Evolutionary conservation across 2,888 invertebrate species (phyloP), one percentile per base, ranked within the genome.

Genomic region (Melikaiella ostensackeni): DNA sequence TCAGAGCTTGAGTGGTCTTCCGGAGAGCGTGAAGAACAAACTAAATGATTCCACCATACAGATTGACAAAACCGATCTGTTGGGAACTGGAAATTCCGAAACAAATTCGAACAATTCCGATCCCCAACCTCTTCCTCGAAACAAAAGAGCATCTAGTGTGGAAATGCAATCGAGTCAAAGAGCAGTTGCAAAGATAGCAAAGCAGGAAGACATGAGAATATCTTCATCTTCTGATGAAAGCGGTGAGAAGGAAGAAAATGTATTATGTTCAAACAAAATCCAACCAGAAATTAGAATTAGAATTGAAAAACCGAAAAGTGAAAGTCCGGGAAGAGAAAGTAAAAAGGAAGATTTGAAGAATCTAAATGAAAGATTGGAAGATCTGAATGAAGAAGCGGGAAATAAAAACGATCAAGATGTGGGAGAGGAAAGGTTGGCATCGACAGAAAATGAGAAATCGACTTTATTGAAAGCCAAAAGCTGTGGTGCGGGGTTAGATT

Each of bases 401-500:
- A 50, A 50, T 30, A 13, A 24, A 42, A 35, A 42, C 13, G 24
- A 38, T 8, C 24, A 64, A 64, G 16, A 42, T 21, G 16, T 38
- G 16, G 64, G 33, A 13, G 35, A 64, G 24, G 24, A 64, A 21
- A 64, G 42, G 38, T 24, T 64, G 27, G 5, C 19, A 9, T 50
- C 35, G n/a, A 33, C 33, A 21, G 46, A 13, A 1, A 74, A 81
- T 19, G 79, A 77, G 13, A 88, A 83, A 61, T 84, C 85, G 74
- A 85, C 82, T 75, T 77, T 88, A 77, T 82, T 85, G 21, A 90
- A 90, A 73, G 86, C 90, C 13, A 89, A 86, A 77, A 90, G 89
- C 86, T 90, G 90, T 88, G 90, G 89, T 33, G 89, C 88, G 86
- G 90, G 90, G 42, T 83, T 90, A 80, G 89, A 91, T 78, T 84